Conservation (phyloP, 1,140 invertebrate species). For the Maniola jurtina region DNA sequence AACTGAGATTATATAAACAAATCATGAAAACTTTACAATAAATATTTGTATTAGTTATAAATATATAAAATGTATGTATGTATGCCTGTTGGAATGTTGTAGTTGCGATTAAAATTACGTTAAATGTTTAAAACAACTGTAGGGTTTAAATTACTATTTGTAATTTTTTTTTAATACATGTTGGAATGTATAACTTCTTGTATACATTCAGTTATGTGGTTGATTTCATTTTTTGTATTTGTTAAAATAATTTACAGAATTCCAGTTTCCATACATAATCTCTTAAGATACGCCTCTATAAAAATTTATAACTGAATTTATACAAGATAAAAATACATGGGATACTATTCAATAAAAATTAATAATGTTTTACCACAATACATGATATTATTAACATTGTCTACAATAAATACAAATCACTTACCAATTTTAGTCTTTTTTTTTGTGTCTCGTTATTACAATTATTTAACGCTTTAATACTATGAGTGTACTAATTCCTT, state of each 20-base stretch:
- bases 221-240: not conserved
- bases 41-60: slow-evolving; percentile 11
- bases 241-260: too few relatives aligned
- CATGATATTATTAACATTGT: not conserved
- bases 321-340: not conserved
- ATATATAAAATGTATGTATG: slow-evolving; percentile 4
- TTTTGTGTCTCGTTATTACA: slow-evolving; percentile 12
- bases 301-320: slow-evolving; percentile 7
- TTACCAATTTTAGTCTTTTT: slow-evolving; percentile 2
- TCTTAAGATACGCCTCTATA: not conserved
- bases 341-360: not conserved
- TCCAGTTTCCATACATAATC: too few relatives aligned
- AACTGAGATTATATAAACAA: not conserved
- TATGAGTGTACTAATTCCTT: slow-evolving; percentile 28
- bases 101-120: slow-evolving; percentile 13
- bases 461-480: slow-evolving; percentile 28
- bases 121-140: slow-evolving; percentile 15
- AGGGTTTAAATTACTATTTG: slow-evolving; percentile 10
- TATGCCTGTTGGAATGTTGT: slow-evolving; percentile 1
- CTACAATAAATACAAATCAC: not conserved
- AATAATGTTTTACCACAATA: not conserved
- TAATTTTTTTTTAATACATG: not conserved
- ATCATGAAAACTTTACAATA: not conserved
- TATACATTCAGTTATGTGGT: slow-evolving; percentile 7
- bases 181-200: not conserved